phyloP scores from a whole-genome alignment of 2,888 invertebrate species.

The Mesorhabditis sp. region DNA sequence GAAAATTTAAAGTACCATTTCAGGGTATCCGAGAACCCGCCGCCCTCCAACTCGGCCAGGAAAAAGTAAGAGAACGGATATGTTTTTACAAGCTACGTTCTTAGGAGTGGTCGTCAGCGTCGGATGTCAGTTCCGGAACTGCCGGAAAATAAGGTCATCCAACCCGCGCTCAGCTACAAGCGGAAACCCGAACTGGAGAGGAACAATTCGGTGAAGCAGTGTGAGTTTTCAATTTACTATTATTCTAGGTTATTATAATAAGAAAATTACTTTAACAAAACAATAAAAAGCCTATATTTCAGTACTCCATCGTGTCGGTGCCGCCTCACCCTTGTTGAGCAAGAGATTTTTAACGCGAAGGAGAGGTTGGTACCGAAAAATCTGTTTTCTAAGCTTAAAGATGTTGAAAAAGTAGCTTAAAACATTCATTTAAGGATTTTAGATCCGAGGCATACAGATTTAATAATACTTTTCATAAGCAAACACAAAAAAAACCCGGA shows the following conservation, averaged over 20 bases:
- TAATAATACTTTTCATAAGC: too few relatives aligned
- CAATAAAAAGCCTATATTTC: background rate
- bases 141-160: background rate
- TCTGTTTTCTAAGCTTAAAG: too few relatives aligned
- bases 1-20: background rate
- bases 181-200: background rate
- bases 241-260: background rate
- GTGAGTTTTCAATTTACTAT: background rate
- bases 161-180: background rate
- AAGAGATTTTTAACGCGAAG: background rate
- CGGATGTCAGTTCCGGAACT: background rate
- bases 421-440: too few relatives aligned
- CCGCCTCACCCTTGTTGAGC: background rate
- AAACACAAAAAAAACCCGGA: too few relatives aligned
- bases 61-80: background rate
- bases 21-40: background rate
- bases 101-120: background rate
- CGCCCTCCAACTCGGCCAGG: background rate
- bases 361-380: background rate
- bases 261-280: background rate
- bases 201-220: background rate
- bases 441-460: too few relatives aligned
- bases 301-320: background rate
- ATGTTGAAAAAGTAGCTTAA: too few relatives aligned
- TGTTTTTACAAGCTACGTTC: background rate